Conservation (phyloP, 2,888 invertebrate species). For the Eristalis tenax region DNA sequence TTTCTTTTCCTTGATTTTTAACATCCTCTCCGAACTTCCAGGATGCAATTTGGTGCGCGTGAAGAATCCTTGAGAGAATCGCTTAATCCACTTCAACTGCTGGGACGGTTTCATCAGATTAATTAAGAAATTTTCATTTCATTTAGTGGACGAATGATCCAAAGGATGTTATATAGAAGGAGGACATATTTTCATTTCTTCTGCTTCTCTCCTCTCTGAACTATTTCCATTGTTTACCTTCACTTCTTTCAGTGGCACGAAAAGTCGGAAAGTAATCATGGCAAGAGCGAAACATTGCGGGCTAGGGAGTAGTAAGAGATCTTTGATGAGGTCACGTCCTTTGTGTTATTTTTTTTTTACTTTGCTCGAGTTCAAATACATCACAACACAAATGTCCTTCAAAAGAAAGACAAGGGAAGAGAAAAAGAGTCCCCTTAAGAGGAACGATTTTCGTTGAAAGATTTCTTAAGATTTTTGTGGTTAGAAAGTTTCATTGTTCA, state of each 20-base stretch:
- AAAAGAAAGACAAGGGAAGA: neutral
- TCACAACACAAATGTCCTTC: neutral
- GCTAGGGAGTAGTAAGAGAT: slow-evolving; percentile 11
- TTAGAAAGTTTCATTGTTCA: neutral
- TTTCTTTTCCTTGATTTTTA: slow-evolving; percentile 23
- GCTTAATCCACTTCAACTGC: slow-evolving; percentile 56
- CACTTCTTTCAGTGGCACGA: slow-evolving; percentile 5
- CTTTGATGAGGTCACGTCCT: slow-evolving; percentile 52
- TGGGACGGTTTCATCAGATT: slow-evolving; percentile 66
- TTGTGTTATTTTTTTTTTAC: slow-evolving; percentile 2
- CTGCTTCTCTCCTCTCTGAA: neutral
- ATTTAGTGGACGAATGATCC: slow-evolving; percentile 46
- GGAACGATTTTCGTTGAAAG: slow-evolving; percentile 1
- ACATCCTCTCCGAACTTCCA: neutral
- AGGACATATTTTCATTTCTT: slow-evolving; percentile 17
- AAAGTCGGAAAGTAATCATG: slow-evolving; percentile 1
- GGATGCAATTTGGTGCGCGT: slow-evolving; percentile 60
- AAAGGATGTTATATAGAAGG: slow-evolving; percentile 22
- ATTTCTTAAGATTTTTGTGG: slow-evolving; percentile 1
- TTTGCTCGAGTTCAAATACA: neutral
- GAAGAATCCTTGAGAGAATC: slow-evolving; percentile 55
- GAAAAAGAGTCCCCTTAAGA: neutral
- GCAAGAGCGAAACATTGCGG: neutral
- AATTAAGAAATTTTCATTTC: slow-evolving; percentile 71
- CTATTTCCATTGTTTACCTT: slow-evolving; percentile 24